A percentile compares a stretch with the other conserved stretches of the same genome.
Conservation (phyloP, 1,140 invertebrate species). For the Orchestia grillus region DNA sequence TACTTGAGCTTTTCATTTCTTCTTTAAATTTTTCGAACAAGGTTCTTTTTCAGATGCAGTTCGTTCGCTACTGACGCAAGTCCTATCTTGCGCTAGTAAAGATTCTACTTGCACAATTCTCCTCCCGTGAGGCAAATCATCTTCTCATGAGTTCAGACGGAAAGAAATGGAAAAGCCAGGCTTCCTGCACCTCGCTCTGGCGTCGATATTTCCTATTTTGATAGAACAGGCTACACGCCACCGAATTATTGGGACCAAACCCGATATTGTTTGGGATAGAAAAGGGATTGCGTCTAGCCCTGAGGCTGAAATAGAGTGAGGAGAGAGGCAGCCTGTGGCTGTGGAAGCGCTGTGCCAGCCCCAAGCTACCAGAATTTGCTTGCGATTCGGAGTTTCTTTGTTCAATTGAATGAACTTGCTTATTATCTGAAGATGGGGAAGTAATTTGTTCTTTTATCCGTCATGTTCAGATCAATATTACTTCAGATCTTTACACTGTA, state of each 20-base stretch:
- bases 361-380: background rate
- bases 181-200: background rate
- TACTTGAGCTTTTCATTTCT: too few relatives aligned
- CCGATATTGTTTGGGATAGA: conserved; percentile 56
- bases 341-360: background rate
- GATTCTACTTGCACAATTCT: background rate
- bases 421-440: background rate
- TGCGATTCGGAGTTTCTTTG: background rate
- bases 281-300: conserved; percentile 50
- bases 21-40: too few relatives aligned
- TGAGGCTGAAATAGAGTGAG: conserved; percentile 8
- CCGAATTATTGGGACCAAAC: conserved; percentile 42
- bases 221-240: background rate
- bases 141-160: background rate
- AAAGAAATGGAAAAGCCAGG: background rate
- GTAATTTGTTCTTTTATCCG: too few relatives aligned
- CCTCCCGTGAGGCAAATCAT: background rate
- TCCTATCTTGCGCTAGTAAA: background rate
- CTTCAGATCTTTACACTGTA: too few relatives aligned
- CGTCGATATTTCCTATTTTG: conserved; percentile 46
- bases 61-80: background rate
- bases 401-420: background rate
- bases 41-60: too few relatives aligned
- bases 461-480: too few relatives aligned
- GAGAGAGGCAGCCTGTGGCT: background rate